phyloP scores from a whole-genome alignment of 2,113 vertebrate species.

The Colius striatus region DNA sequence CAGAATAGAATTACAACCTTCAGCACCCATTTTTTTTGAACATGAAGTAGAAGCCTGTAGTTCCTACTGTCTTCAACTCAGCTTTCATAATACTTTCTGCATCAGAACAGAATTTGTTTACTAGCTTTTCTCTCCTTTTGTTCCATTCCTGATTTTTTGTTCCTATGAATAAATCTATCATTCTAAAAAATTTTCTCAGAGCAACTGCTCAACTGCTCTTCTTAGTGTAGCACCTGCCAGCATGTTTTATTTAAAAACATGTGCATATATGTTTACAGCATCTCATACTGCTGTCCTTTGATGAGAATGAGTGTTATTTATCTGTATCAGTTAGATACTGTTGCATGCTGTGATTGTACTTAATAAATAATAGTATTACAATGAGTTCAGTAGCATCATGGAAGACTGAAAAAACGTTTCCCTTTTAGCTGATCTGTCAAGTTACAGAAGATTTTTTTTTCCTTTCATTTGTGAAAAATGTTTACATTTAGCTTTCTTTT shows the following conservation, averaged over 20 bases:
- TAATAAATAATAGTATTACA: neutral
- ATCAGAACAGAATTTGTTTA: neutral
- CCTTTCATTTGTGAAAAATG: neutral
- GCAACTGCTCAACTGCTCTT: rapidly evolving
- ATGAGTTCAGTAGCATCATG: neutral
- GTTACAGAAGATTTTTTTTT: neutral
- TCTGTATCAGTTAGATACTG: neutral
- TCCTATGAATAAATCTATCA: neutral
- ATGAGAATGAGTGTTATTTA: neutral
- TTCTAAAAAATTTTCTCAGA: neutral
- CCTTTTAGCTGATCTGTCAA: neutral
- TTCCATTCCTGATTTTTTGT: neutral
- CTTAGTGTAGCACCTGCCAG: neutral
- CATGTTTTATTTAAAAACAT: neutral
- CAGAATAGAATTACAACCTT: neutral
- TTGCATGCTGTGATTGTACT: neutral
- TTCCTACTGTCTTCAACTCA: neutral
- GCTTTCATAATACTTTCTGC: neutral
- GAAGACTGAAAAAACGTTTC: neutral
- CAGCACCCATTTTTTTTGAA: neutral
- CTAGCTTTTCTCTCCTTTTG: neutral
- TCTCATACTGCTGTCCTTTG: neutral
- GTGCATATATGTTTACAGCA: neutral
- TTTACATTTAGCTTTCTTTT: neutral
- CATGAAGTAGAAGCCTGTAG: neutral